Percentiles rank a stretch among this genome's conserved stretches.
These are phyloP conservation scores for Halesus radiatus DNA, from an alignment of 1,140 invertebrate genomes.

Conservation along the genomic window DNA sequence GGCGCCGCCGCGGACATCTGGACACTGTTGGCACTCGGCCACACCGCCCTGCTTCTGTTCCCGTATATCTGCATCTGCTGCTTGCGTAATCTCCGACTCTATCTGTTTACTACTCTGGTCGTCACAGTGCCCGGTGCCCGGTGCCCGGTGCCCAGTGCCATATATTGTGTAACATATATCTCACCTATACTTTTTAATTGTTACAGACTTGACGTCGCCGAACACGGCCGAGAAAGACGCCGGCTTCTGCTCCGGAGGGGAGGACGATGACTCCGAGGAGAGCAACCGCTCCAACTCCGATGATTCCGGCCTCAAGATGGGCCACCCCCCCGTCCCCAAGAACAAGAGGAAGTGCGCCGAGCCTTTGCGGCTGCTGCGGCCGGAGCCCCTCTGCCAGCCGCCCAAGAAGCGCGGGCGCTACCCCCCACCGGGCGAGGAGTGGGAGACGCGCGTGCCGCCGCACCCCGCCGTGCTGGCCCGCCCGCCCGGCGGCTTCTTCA, in stretches of 20 bases:
- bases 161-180: no score
- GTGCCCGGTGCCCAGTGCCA: no score
- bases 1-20: conserved; percentile 27
- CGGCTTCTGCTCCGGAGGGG: conserved; percentile 80
- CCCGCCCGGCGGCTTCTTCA: conserved; percentile 69
- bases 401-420: conserved; percentile 78
- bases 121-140: neutral
- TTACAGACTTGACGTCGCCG: conserved; percentile 66
- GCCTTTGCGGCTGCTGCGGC: conserved; percentile 71
- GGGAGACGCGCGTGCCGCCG: conserved; percentile 61
- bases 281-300: conserved; percentile 79
- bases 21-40: conserved; percentile 4
- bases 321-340: conserved; percentile 75
- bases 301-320: conserved; percentile 80
- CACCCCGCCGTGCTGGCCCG: conserved; percentile 62
- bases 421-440: conserved; percentile 63
- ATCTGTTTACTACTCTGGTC: conserved; percentile 18
- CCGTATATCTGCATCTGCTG: neutral
- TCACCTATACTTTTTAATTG: conserved; percentile 52
- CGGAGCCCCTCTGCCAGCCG: conserved; percentile 65
- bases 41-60: neutral
- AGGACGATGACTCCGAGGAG: conserved; percentile 77
- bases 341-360: conserved; percentile 82
- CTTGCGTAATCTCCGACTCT: neutral
- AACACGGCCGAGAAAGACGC: conserved; percentile 73